Base-by-base conservation (phyloP, 2,888 invertebrate genomes). In the Sepiola atlantica region DNA sequence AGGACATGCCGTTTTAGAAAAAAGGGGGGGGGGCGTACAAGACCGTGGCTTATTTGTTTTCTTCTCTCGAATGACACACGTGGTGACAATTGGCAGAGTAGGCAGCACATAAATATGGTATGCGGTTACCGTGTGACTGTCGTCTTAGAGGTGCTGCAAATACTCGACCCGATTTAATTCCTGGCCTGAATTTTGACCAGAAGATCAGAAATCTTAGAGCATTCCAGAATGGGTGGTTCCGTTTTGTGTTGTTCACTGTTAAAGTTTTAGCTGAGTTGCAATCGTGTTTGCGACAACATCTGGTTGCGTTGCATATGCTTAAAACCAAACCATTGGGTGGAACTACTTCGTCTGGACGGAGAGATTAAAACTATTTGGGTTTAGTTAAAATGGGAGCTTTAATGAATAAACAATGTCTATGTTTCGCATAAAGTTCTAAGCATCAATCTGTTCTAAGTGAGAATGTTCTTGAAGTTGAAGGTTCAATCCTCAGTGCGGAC, bases 1-100 rank as follows among this genome's bases (percentile, higher is more conserved):
- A 77, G 77, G 77, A 77, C 77, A 77, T 77, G 77, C 28, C n/a
- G 77, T 77, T 77, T 77, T 77, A n/a, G n/a, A 77, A n/a, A 77
- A 77, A 77, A n/a, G n/a, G n/a, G n/a, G n/a, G n/a, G n/a, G n/a
- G 77, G 77, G 77, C 77, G 77, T 77, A 77, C 28, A 77, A 77
- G n/a, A 77, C n/a, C 16, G 28, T 10, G 14, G 77, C 77, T n/a
- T n/a, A n/a, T n/a, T 28, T 18, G 10, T 28, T 4, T 77, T 77
- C n/a, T n/a, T 77, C 28, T 28, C 77, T 77, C 77, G 77, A 77
- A 77, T 77, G n/a, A 77, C 77, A 77, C 77, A 77, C 77, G 77
- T 77, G 77, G 77, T n/a, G n/a, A n/a, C 77, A 77, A 77, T 77
- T 77, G 77, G n/a, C 28, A 77, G n/a, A 77, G n/a, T 10, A 28